Evolutionary conservation across 2,113 vertebrate genomes (phyloP), one percentile per base, ranked within the genome.

Genomic region (Synodontis membranacea): DNA sequence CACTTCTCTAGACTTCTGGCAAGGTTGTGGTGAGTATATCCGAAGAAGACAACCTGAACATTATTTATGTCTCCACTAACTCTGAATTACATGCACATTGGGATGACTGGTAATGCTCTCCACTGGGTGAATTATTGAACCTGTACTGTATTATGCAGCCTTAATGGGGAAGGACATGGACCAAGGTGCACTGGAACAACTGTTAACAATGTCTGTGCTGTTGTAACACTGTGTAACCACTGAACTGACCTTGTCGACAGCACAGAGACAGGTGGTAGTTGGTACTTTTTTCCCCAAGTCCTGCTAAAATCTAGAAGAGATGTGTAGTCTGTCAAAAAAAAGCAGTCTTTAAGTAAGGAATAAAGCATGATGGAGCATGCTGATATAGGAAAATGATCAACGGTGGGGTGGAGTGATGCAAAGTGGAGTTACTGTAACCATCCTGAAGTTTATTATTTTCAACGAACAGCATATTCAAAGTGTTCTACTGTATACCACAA

Each of bases 71-170:
- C 66, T 54, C 66, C 34, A 28, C 31, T 42, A 72, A 56, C 66
- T 42, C 17, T 23, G 60, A 66, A 83, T 66, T 68, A 68, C 81
- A 62, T 68, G n/a, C 60, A 34, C 81, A 68, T 62, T 8, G 19
- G 31, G 82, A 54, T 31, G 31, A 74, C 31, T 42, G 28, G 44
- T 74, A 84, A 84, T n/a, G 68, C 70, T 44, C 56, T 64, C 44
- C 74, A 50, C 72, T 6, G 10, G 74, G 84, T 79, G 58, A 85
- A 85, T 85, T 85, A 85, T 85, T 85, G 74, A 85, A 85, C 17
- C 48, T 52, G 44, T 48, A 66, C 84, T 85, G 74, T 79, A 62
- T 62, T 85, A 85, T 79, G 58, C 74, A 85, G 84, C 74, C 46
- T 48, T 79, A 79, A 85, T 85, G 54, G 70, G 68, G 54, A 75